Evolutionary conservation across 1,140 invertebrate species (phyloP).

Genomic region (Wiebesia pumilae): DNA sequence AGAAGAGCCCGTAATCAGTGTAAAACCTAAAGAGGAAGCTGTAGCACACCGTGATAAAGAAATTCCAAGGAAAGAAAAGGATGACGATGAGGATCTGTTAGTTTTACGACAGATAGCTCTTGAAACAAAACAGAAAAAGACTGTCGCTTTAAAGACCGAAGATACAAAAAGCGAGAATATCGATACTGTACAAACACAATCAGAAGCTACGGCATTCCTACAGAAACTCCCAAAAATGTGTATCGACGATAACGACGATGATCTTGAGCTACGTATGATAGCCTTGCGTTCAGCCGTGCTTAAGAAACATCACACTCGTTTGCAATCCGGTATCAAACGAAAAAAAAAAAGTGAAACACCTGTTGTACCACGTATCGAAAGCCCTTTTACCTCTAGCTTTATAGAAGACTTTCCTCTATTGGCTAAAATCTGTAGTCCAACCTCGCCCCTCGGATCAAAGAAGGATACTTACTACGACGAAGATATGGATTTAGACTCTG

Average conservation of each 20-base stretch:
- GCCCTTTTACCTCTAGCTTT: conserved; percentile 67
- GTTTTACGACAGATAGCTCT: conserved; percentile 66
- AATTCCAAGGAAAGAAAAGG: conserved; percentile 35
- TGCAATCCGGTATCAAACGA: conserved; percentile 54
- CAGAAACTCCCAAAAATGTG: conserved; percentile 33
- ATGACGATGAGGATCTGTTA: conserved; percentile 65
- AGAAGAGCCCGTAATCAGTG: background rate
- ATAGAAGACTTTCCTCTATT: conserved; percentile 59
- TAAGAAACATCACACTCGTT: conserved; percentile 66
- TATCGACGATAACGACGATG: conserved; percentile 63
- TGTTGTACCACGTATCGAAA: conserved; percentile 55
- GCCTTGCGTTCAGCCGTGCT: conserved; percentile 69
- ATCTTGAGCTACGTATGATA: conserved; percentile 65
- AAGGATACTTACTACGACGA: conserved; percentile 57
- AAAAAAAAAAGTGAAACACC: conserved; percentile 11
- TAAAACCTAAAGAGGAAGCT: background rate
- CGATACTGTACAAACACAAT: background rate
- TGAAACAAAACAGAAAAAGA: conserved; percentile 67
- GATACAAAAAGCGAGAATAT: conserved; percentile 6
- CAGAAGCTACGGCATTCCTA: background rate
- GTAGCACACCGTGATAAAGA: background rate
- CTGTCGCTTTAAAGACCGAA: background rate
- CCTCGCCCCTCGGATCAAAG: conserved; percentile 15
- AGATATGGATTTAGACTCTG: conserved; percentile 73
- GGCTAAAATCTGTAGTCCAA: conserved; percentile 39